Base-by-base conservation (phyloP, 2,113 vertebrate genomes). In the Pelobates fuscus region DNA sequence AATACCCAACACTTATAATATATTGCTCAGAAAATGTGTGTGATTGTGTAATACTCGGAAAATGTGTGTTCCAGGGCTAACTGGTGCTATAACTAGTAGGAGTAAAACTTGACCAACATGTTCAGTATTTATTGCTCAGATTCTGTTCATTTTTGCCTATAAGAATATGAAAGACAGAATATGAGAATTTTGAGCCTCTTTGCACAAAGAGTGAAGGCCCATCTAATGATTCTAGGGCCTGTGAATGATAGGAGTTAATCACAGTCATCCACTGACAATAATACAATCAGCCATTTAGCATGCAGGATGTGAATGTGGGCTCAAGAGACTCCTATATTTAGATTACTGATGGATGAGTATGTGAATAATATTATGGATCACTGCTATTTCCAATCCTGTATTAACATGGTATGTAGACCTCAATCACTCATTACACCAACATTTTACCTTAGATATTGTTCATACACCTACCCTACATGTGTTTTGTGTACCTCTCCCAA, bases 271-370 rank as follows among this genome's bases (percentile, higher is more conserved):
- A 68, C n/a, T 23, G 18, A 52, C 58, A 76, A 60, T 60, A 60
- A 52, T 67, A 60, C 44, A 67, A 59, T n/a, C 64, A 26, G 52
- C 43, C 29, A 27, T n/a, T 17, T 64, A 77, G 41, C 41, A 52
- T 23, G 41, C 26, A 60, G 73, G 67, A 68, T 46, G 65, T 68
- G 58, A 67, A 49, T 67, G 41, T 60, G 73, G 73, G 73, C 54
- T 77, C 73, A 68, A 68, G 52, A 61, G 37, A 61, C 55, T 32
- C 26, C 73, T 77, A 68, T 68, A 68, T 77, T 61, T 77, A 68
- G 73, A 77, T 61, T 26, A n/a, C 21, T 67, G 73, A 66, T 68
- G 65, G 41, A 77, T 77, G 57, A n/a, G 17, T 24, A 20, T 68
- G n/a, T 2, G 59, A 44, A 14, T 26, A 26, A 15, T 20, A 76